phyloP scores from a whole-genome alignment of 2,113 vertebrate species.

The Polypterus senegalus region DNA sequence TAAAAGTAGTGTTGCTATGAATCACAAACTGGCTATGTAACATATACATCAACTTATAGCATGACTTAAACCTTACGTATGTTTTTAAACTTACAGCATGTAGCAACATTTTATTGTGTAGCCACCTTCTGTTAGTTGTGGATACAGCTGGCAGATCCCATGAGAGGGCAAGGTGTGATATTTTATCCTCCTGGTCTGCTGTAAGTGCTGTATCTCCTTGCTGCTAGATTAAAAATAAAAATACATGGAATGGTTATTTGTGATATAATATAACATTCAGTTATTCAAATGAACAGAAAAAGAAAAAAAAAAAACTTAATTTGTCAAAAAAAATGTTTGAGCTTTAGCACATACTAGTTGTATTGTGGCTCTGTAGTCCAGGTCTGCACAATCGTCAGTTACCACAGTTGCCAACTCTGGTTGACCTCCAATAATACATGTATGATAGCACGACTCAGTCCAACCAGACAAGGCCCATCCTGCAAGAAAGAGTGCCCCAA shows the following conservation, averaged over 20 bases:
- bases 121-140: conserved; percentile 5
- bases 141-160: conserved; percentile 8
- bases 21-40: too few relatives aligned
- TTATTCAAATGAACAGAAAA: too few relatives aligned
- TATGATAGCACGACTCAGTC: conserved; percentile 8
- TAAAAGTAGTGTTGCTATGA: too few relatives aligned
- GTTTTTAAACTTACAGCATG: conserved; percentile 13
- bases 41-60: too few relatives aligned
- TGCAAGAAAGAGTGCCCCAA: too few relatives aligned
- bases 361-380: conserved; percentile 10
- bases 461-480: not conserved
- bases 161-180: conserved; percentile 10
- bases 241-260: too few relatives aligned
- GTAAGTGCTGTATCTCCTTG: not conserved
- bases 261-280: too few relatives aligned
- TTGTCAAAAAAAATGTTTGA: not conserved
- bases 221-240: too few relatives aligned
- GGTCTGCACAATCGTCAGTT: conserved; percentile 9
- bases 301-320: not conserved
- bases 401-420: conserved; percentile 9
- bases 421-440: not conserved
- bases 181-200: conserved; percentile 8
- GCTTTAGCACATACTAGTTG: conserved; percentile 8
- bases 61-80: too few relatives aligned
- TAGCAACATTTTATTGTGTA: conserved; percentile 10